A percentile compares a stretch with the other conserved stretches of the same genome.
These are phyloP conservation scores for Lepus americanus DNA, from an alignment of 2,113 vertebrate species.

Conservation along the genomic window DNA sequence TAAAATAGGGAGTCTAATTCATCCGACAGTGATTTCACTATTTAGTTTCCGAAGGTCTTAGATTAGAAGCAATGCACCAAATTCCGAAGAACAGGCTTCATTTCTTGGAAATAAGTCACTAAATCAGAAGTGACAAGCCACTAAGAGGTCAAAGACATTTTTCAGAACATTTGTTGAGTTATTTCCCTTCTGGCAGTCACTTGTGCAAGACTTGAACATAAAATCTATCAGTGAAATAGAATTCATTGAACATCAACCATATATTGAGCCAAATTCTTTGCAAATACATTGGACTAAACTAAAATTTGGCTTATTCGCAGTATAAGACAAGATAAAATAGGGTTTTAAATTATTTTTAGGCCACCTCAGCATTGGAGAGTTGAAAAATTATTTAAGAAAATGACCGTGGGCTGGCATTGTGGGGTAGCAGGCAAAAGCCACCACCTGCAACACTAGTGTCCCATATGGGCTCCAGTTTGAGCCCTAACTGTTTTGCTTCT, in stretches of 20 bases:
- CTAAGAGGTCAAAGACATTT: neutral
- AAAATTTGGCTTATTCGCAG: neutral
- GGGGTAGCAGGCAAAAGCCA: too few relatives aligned
- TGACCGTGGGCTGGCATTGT: too few relatives aligned
- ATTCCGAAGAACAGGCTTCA: constrained; percentile 43
- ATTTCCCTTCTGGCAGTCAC: constrained; percentile 27
- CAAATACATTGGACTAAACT: neutral
- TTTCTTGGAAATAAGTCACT: constrained; percentile 69
- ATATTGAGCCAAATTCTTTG: neutral
- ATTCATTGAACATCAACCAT: neutral
- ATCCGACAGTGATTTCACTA: neutral
- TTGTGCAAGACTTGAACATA: constrained; percentile 22
- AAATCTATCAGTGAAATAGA: constrained; percentile 24
- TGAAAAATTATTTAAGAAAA: neutral
- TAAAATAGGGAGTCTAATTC: neutral
- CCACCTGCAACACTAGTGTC: too few relatives aligned
- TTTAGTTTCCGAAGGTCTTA: constrained; percentile 33
- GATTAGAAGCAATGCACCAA: constrained; percentile 27
- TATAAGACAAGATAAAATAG: neutral
- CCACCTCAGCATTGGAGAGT: neutral
- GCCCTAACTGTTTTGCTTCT: too few relatives aligned
- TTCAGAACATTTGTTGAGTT: neutral
- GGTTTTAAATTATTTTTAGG: neutral
- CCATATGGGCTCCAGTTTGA: too few relatives aligned
- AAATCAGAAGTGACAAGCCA: constrained; percentile 61